Conservation (phyloP, 2,113 vertebrate species). For the Saguinus imperator region DNA sequence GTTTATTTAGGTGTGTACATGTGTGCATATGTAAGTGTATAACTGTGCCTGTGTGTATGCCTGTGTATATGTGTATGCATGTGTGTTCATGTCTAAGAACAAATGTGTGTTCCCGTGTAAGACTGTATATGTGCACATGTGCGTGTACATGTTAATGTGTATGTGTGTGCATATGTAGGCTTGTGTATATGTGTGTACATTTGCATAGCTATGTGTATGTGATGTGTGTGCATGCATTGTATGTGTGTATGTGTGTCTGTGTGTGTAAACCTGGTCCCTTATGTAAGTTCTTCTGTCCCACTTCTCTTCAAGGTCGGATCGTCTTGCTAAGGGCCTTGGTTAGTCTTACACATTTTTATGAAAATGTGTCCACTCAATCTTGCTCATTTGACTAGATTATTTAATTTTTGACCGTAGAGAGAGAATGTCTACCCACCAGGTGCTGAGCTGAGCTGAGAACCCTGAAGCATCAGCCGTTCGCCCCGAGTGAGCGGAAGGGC, state of each 20-base stretch:
- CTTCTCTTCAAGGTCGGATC: background rate
- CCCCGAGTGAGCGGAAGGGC: background rate
- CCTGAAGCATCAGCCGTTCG: background rate
- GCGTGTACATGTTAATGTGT: background rate
- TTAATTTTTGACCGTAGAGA: background rate
- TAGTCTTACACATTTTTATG: background rate
- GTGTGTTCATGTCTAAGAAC: background rate
- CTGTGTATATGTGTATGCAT: background rate
- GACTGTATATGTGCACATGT: background rate
- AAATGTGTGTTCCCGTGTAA: background rate
- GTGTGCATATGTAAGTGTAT: background rate
- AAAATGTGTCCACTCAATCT: background rate
- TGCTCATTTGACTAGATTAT: background rate
- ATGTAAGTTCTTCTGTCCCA: background rate
- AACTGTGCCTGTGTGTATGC: background rate
- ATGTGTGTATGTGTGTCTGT: background rate
- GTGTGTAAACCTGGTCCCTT: background rate
- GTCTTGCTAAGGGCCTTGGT: background rate
- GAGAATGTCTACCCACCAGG: background rate
- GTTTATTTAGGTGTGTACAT: background rate
- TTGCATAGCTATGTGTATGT: background rate
- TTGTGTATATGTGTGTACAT: background rate
- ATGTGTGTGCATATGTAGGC: background rate
- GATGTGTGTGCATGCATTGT: background rate
- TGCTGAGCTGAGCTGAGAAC: background rate